Base-by-base conservation (phyloP, 2,888 invertebrate species). In the Mayetiola destructor region DNA sequence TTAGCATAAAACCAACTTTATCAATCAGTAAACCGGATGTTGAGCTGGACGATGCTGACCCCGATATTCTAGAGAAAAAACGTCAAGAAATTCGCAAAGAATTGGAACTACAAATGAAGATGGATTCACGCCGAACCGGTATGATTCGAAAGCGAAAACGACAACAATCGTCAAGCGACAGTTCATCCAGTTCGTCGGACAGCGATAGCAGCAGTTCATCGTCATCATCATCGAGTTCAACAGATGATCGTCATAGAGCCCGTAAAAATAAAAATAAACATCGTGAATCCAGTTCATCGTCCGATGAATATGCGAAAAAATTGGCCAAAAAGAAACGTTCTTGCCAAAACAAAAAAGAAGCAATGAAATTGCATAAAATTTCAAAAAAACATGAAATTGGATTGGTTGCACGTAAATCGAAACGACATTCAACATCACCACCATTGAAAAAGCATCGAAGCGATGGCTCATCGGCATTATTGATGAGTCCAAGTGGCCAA, bases 261-360 rank as follows among this genome's bases (percentile, higher is more conserved):
- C 57, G 57, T 20, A 55, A 57, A 55, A 1, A 18, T 1, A 54
- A 55, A 32, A 5, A 16, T 8, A 54, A 39, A 39, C 36, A 37
- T 9, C 74, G 81, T 35, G 76, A 79, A 64, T 79, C 79, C 1
- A 80, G 79, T 64, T 78, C 77, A 16, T 81, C 83, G 10, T 83
- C 85, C 3, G 84, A 84, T 61, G 77, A 77, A 57, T 80, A 80
- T 62, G 74, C 75, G 39, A 79, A 79, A 64, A 79, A 79, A 65
- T 75, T 77, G 61, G 63, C 73, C 21, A 76, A 75, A 72, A 66
- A 59, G 62, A 75, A 75, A 27, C 40, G 54, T 23, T 16, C 27
- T 5, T 55, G 42, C 18, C 55, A 55, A n/a, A 58, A 55, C 14
- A 55, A 55, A 59, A 52, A 66, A 35, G 57, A 48, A 4, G 42